phyloP scores from a whole-genome alignment of 30 jellyfish, hydroid and myxozoan species.

The Hydractinia symbiolongicarpus region DNA sequence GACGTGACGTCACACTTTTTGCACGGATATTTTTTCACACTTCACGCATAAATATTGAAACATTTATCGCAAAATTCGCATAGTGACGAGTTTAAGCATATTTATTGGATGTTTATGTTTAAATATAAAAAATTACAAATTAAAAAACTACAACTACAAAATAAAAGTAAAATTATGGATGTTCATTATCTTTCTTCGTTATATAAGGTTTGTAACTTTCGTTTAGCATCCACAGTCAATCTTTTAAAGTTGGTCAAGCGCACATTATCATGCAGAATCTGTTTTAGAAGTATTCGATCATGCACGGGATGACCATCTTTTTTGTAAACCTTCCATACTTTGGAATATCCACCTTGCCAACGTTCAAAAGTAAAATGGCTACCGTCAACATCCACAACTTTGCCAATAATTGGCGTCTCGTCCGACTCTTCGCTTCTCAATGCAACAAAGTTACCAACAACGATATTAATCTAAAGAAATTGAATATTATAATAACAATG shows the following conservation, averaged over 20 bases:
- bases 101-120: too few relatives aligned
- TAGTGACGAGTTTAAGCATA: too few relatives aligned
- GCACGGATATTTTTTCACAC: too few relatives aligned
- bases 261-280: constrained; percentile 1
- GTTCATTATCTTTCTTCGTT: too few relatives aligned
- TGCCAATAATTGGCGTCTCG: not conserved
- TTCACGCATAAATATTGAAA: too few relatives aligned
- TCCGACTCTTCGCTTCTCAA: not conserved
- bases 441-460: constrained; percentile 21
- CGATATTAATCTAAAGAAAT: not conserved
- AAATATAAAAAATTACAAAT: too few relatives aligned
- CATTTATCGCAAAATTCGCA: too few relatives aligned
- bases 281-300: not conserved
- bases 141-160: too few relatives aligned
- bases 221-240: not conserved
- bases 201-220: constrained; percentile 16
- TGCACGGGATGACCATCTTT: constrained; percentile 1
- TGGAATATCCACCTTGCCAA: constrained; percentile 17
- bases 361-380: not conserved
- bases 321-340: not conserved
- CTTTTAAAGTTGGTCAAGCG: constrained; percentile 15
- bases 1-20: too few relatives aligned
- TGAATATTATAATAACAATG: not conserved
- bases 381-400: not conserved
- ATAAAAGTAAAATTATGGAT: too few relatives aligned